phyloP scores from a whole-genome alignment of 2,888 invertebrate species.

The Automeris io region DNA sequence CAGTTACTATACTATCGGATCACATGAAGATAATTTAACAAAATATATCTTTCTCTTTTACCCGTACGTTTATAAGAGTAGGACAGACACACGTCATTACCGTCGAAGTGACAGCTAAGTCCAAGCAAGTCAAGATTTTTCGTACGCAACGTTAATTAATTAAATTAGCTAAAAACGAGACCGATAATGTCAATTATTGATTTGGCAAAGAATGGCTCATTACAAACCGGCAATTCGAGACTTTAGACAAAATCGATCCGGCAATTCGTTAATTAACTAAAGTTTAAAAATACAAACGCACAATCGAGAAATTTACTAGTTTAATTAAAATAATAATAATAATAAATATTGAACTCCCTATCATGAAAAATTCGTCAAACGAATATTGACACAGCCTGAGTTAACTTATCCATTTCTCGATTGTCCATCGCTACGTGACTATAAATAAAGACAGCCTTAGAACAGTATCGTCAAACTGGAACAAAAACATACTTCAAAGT shows the following conservation, averaged over 20 bases:
- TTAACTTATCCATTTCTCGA: conserved; percentile 24
- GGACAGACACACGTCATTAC: background rate
- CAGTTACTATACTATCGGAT: too few relatives aligned
- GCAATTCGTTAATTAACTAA: conserved; percentile 29
- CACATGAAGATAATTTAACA: too few relatives aligned
- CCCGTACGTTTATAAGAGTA: too few relatives aligned
- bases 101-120: background rate
- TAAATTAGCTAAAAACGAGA: conserved; percentile 6
- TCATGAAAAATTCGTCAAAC: conserved; percentile 8
- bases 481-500: background rate
- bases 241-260: conserved; percentile 17
- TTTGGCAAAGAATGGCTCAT: conserved; percentile 7
- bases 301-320: conserved; percentile 30
- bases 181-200: conserved; percentile 11
- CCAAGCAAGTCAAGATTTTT: background rate
- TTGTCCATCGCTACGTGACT: conserved; percentile 23
- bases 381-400: conserved; percentile 9
- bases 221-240: conserved; percentile 15
- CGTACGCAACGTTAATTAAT: background rate
- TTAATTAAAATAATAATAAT: conserved; percentile 6
- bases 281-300: conserved; percentile 16
- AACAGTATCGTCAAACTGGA: background rate
- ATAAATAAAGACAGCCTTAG: conserved; percentile 4
- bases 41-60: too few relatives aligned
- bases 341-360: conserved; percentile 13